Base-by-base conservation (phyloP, 1,140 invertebrate species). In the Trachelipus rathkii region DNA sequence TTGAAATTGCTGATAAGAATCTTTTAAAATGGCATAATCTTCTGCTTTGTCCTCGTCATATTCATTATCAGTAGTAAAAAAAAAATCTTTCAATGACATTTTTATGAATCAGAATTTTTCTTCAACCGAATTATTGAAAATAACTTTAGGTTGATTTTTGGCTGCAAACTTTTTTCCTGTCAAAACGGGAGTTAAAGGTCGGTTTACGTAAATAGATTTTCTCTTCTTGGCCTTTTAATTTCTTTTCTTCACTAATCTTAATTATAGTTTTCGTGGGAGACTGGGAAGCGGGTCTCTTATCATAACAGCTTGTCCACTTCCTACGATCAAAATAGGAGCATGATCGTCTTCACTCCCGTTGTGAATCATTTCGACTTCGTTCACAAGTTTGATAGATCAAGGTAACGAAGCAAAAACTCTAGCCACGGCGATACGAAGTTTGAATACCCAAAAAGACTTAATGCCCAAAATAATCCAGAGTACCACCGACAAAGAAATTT, bases 1-100 rank as follows among this genome's bases (percentile, higher is more conserved):
- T 60, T 8, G 11, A 19, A 15, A 60, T 15, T 2, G 3, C 11
- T 13, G 50, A 60, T 15, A 60, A 4, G 50, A 60, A 81, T 81
- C 90, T 80, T 91, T 89, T 85, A 93, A 84, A 84, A 92, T 92
- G 79, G 92, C 92, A 85, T 93, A 93, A 86, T 93, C 92, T 75
- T 92, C 92, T 84, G 93, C 92, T 86, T 93, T 92, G 44, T 81
- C 81, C 83, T 91, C 90, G 82, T 82, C 83, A 74, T 85, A 33
- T 33, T 33, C 33, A 33, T 33, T 6, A 33, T 33, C 33, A 33
- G 33, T 33, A 33, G 33, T 1, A 33, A 6, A 33, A 33, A 33
- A 33, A 6, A 6, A 33, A 33, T 33, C 33, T 33, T 33, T 33
- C 33, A 33, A 6, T 3, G 33, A 33, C 33, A 3, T 33, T 33